Base-by-base conservation (phyloP, 2,113 vertebrate genomes). In the Tursiops truncatus region DNA sequence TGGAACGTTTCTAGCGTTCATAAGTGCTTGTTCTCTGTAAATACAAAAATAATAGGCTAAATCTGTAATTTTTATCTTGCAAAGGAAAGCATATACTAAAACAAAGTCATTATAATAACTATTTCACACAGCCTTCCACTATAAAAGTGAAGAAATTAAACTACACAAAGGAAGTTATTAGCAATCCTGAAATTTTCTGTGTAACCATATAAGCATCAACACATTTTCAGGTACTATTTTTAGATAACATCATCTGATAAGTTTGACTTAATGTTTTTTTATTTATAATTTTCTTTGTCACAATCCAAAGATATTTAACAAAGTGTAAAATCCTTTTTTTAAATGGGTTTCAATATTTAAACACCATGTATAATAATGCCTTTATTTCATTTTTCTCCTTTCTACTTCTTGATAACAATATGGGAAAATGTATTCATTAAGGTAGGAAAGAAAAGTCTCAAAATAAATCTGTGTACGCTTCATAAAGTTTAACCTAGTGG, bases 21-120 rank as follows among this genome's bases (percentile, higher is more conserved):
- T 76, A 97, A 99, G 99, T 2, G 99, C 99, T 67, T 99, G 99
- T 92, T 99, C 99, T 97, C 99, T 99, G 97, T 38, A 87, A 98
- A 91, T 1, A 97, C 33, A 98, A 97, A 98, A 97, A 88, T 1
- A 97, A 76, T 0, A 44, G 31, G 9, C 1, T 38, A 71, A 38
- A 81, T 77, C 63, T 68, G 8, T 87, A 44, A 85, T 81, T 74
- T 89, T 95, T 63, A 62, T n/a, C 50, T 86, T 94, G 77, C 65
- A 98, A 96, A 70, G 76, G 63, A 80, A 97, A 89, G 14, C 8
- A 80, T 58, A 93, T 18, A 11, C 5, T 71, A 93, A 74, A 93
- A 31, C n/a, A 87, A 97, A 60, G 3, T 44, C 47, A 97, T 41
- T 87, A 68, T 20, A 68, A 97, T 8, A 87, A 17, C 33, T 79